Evolutionary conservation across 2,797 vertebrate species (phyloP).

Genomic region (Galago senegalensis): DNA sequence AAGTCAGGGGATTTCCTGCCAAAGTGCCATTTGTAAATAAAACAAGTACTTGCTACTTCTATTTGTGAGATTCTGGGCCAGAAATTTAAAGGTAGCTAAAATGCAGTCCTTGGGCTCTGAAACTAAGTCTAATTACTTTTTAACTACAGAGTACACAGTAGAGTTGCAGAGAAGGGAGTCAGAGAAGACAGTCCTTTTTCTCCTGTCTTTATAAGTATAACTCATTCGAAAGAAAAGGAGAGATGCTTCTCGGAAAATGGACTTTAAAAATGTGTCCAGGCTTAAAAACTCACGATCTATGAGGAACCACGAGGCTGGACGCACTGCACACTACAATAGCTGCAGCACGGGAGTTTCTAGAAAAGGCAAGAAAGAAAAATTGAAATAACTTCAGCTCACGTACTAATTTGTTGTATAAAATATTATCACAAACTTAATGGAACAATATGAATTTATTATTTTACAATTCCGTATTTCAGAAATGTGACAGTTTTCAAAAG

Average conservation of each 20-base stretch:
- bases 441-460: background rate
- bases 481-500: background rate
- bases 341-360: background rate
- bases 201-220: background rate
- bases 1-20: background rate
- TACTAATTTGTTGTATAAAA: background rate
- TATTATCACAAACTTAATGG: background rate
- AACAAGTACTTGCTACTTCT: background rate
- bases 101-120: background rate
- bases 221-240: background rate
- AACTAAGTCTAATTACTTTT: slow-evolving; percentile 18
- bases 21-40: slow-evolving; percentile 6
- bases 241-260: background rate
- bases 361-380: background rate
- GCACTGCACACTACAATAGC: background rate
- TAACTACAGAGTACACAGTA: background rate
- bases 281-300: background rate
- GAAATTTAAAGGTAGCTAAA: slow-evolving; percentile 32
- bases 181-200: background rate
- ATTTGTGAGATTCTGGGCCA: background rate
- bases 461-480: background rate
- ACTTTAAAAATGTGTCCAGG: background rate
- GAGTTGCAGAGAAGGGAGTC: background rate
- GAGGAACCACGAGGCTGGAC: background rate
- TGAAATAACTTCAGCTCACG: background rate